Percentiles rank a stretch among this genome's conserved stretches.
phyloP scores from a whole-genome alignment of 2,113 vertebrate species.

The Platichthys flesus region DNA sequence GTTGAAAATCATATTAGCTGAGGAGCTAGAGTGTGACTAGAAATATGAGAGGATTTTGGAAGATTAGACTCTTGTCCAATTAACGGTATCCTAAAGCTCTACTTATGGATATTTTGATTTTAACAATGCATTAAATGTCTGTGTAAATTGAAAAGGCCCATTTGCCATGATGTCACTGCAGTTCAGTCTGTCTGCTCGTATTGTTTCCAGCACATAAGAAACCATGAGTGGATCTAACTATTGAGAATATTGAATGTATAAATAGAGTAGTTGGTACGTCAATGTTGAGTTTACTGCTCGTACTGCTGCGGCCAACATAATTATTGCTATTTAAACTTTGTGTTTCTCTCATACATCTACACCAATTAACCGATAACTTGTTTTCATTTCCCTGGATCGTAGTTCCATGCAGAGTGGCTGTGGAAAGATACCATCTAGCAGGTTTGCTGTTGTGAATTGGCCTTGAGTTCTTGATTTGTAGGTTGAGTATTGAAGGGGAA shows the following conservation, averaged over 20 bases:
- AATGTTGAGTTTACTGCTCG: no score
- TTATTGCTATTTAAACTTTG: no score
- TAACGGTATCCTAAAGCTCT: neutral
- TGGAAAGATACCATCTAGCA: neutral
- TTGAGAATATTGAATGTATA: no score
- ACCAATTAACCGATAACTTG: no score
- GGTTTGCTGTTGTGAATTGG: neutral
- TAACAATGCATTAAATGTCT: conserved; percentile 1
- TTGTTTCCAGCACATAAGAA: no score
- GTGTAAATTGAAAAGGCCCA: neutral
- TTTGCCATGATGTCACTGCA: neutral
- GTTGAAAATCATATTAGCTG: conserved; percentile 1
- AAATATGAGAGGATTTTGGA: neutral
- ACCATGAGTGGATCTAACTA: no score
- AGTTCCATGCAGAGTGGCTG: neutral
- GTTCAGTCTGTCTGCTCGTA: neutral
- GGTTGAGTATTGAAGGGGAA: no score
- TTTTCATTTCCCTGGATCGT: neutral
- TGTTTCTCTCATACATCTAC: no score
- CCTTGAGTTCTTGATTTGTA: no score
- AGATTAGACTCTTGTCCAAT: neutral
- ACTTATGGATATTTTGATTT: neutral
- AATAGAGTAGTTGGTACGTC: no score
- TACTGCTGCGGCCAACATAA: no score
- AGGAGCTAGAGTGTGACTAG: conserved; percentile 4